phyloP scores from a whole-genome alignment of 2,113 vertebrate genomes.

The Takifugu flavidus region DNA sequence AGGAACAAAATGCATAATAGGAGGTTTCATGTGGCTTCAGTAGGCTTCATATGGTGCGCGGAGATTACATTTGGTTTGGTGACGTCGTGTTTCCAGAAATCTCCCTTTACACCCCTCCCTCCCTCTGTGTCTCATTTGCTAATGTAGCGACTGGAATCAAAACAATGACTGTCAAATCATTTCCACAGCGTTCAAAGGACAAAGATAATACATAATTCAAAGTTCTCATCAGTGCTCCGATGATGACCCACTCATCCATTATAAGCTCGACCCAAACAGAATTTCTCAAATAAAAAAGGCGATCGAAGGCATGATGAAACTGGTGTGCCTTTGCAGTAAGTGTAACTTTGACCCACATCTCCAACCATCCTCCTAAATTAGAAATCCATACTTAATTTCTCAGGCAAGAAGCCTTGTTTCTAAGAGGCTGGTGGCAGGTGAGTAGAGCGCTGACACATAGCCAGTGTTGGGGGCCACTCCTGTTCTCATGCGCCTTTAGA shows the following conservation, averaged over 20 bases:
- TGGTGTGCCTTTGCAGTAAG: slow-evolving; percentile 54
- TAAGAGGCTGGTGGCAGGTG: slow-evolving; percentile 39
- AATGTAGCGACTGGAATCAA: too few relatives aligned
- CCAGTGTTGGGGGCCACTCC: slow-evolving; percentile 38
- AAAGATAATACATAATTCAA: slow-evolving; percentile 61
- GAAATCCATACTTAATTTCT: slow-evolving; percentile 78
- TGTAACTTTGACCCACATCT: slow-evolving; percentile 70
- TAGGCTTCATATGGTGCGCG: too few relatives aligned
- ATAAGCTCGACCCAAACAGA: slow-evolving; percentile 50
- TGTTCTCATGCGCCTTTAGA: too few relatives aligned
- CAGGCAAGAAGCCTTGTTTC: slow-evolving; percentile 60
- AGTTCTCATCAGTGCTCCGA: slow-evolving; percentile 30
- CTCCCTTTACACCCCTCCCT: not conserved
- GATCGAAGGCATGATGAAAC: slow-evolving; percentile 53
- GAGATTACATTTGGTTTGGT: not conserved
- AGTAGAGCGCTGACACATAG: slow-evolving; percentile 49
- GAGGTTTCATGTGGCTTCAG: too few relatives aligned
- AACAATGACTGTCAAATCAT: slow-evolving; percentile 21
- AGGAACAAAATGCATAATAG: not conserved
- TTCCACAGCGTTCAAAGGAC: slow-evolving; percentile 41
- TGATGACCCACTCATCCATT: slow-evolving; percentile 49
- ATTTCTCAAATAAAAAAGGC: slow-evolving; percentile 49
- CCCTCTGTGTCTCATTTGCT: not conserved
- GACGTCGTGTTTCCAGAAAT: slow-evolving; percentile 2
- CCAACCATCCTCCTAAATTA: slow-evolving; percentile 63